Base-by-base conservation (phyloP, 2,888 invertebrate genomes). In the Griposia aprilina region DNA sequence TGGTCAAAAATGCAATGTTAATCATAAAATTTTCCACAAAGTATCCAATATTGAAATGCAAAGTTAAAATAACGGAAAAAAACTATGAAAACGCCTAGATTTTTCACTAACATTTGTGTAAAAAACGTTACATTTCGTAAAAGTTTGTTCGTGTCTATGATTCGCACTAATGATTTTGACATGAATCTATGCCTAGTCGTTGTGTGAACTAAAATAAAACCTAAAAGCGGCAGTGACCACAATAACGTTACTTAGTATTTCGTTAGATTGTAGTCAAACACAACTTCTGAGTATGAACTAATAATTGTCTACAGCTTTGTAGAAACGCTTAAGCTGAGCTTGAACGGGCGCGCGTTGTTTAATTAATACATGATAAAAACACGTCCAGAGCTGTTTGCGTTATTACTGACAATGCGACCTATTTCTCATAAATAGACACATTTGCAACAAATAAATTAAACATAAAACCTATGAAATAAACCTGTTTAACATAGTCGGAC, bases 131-230 rank as follows among this genome's bases (percentile, higher is more conserved):
- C 15, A 62, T 41, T 72, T 62, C 7, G 36, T 67, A 69, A 60
- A 60, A n/a, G 7, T 83, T 84, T 74, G 74, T 75, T 81, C 82
- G 62, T 45, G 57, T 74, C 36, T 70, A 71, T 68, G 68, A 60
- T 55, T 60, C 20, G 65, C 48, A 66, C 48, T 50, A 70, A 77
- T 73, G 66, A 60, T 36, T 65, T 74, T 69, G 11, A 41, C 36
- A 48, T 68, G 59, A 82, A 62, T 59, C 59, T 78, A 79, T 75
- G 71, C 50, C 72, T 80, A 80, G n/a, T 72, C 63, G 68, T 72
- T 76, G 75, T 65, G 36, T 60, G 2, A 30, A 36, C 30, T 68
- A 36, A 36, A 70, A 67, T 30, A 74, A 57, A 59, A 68, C 68
- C 48, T 76, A 76, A 41, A 79, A 80, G 74, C 66, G 60, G 11